Conservation (phyloP, 2,888 invertebrate genomes). For the Ophion ellenae region DNA sequence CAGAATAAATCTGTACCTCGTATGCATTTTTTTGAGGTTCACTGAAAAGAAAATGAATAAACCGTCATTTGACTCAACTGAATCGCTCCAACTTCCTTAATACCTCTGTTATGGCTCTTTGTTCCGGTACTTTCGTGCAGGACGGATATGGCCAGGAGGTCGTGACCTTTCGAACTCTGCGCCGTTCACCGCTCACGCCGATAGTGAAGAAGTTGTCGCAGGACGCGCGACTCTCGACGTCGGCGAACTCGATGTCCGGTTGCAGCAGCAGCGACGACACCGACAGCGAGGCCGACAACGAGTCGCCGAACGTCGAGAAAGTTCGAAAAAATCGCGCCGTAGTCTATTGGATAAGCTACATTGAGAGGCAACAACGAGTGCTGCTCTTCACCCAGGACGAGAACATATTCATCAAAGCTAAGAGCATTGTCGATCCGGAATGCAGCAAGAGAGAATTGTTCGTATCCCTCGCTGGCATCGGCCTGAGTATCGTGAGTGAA, state of each 20-base stretch:
- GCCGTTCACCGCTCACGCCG: slow-evolving; percentile 69
- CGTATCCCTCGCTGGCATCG: slow-evolving; percentile 88
- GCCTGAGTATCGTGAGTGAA: slow-evolving; percentile 86
- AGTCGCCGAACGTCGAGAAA: slow-evolving; percentile 77
- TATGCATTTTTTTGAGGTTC: too few relatives aligned
- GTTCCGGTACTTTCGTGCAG: slow-evolving; percentile 71
- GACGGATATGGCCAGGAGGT: slow-evolving; percentile 87
- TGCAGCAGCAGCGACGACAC: slow-evolving; percentile 87
- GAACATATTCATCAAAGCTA: slow-evolving; percentile 84
- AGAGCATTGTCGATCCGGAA: slow-evolving; percentile 86
- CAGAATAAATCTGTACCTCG: too few relatives aligned
- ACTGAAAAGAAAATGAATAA: too few relatives aligned
- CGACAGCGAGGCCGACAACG: slow-evolving; percentile 78
- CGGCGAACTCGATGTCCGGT: slow-evolving; percentile 68
- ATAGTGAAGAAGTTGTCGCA: slow-evolving; percentile 64
- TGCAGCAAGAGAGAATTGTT: slow-evolving; percentile 89
- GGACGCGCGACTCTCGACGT: slow-evolving; percentile 65
- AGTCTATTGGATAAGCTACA: slow-evolving; percentile 92
- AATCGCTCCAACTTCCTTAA: too few relatives aligned
- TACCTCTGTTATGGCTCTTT: neutral
- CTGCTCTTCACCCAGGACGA: slow-evolving; percentile 91
- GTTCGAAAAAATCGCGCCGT: slow-evolving; percentile 90
- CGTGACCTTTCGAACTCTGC: slow-evolving; percentile 86
- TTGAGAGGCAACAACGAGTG: slow-evolving; percentile 90
- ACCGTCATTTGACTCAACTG: too few relatives aligned